Conservation (phyloP, 2,888 invertebrate species). For the Neuroscelio doddi region DNA sequence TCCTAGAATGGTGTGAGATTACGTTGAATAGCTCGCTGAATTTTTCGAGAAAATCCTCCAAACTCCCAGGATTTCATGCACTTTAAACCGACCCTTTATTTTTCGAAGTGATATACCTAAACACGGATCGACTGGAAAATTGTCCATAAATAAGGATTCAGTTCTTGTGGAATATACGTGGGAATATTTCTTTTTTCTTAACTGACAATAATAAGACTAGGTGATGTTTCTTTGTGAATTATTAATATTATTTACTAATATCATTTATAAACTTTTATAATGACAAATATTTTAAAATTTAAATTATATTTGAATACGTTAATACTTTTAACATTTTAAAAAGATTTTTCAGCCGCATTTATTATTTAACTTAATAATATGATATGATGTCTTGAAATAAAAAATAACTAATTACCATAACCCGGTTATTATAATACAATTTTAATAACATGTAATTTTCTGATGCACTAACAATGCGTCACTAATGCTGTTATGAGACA, state of each 20-base stretch:
- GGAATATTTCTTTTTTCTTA: conserved; percentile 12
- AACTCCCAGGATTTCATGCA: conserved; percentile 19
- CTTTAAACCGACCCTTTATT: conserved; percentile 22
- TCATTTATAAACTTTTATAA: no score
- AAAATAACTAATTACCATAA: conserved; percentile 52
- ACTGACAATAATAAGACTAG: no score
- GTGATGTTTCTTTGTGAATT: no score
- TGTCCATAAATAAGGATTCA: conserved; percentile 18
- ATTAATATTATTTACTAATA: no score
- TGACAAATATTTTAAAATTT: no score
- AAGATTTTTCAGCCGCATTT: no score
- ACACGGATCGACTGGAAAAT: conserved; percentile 21
- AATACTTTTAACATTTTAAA: no score
- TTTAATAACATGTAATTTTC: conserved; percentile 46
- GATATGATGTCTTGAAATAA: no score
- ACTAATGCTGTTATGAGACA: conserved; percentile 1
- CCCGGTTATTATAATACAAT: conserved; percentile 50
- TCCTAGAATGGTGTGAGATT: no score
- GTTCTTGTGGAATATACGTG: conserved; percentile 12
- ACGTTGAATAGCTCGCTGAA: no score
- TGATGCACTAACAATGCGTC: conserved; percentile 44
- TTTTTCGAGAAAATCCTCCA: conserved; percentile 34
- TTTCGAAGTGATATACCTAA: conserved; percentile 25
- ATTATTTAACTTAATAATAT: no score
- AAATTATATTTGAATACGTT: no score